Evolutionary conservation across 2,888 invertebrate genomes (phyloP), one percentile per base, ranked within the genome.

Genomic region (Bellardia pandia): DNA sequence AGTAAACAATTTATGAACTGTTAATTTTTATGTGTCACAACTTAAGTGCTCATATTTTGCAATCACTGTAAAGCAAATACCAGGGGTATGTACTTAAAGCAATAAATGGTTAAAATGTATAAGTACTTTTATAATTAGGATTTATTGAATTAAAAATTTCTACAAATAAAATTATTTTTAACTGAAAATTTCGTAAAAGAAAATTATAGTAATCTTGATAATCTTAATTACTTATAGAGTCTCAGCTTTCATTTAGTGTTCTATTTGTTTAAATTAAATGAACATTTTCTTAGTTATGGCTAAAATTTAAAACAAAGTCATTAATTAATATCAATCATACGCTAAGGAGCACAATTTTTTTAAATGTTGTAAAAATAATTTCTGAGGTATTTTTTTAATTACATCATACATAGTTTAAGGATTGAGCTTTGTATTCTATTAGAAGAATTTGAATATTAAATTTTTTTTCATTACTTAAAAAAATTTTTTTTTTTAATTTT

Each of bases 11-110:
- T 86, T 86, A 86, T 86, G 80, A 74, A 77, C 80, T 84, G 80
- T 81, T 86, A 86, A 86, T 86, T 80, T 84, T 80, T 77, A 86
- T 80, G 77, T 86, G 86, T 86, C 84, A 84, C 84, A 80, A 84
- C 80, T 76, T 68, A 84, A 84, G 71, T 86, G 86, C 62, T 58
- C 58, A 51, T 78, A 79, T 86, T 86, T 78, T 74, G 82, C 78
- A 82, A 82, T 82, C 75, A 79, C 75, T 71, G 7, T 23, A 56
- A 60, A 71, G 1, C 11, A 30, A 30, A 1, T 13, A 58, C 2
- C 13, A 58, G 30, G 33, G 58, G 58, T 58, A 13, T 33, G 11
- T 33, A 58, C 58, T 23, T 9, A 8, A 58, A 5, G 8, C 23
- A 23, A 23, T 23, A 23, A 23, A 0, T 23, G 23, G 23, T 23